Conservation (phyloP, 1,140 invertebrate genomes). For the Aricia agestis region DNA sequence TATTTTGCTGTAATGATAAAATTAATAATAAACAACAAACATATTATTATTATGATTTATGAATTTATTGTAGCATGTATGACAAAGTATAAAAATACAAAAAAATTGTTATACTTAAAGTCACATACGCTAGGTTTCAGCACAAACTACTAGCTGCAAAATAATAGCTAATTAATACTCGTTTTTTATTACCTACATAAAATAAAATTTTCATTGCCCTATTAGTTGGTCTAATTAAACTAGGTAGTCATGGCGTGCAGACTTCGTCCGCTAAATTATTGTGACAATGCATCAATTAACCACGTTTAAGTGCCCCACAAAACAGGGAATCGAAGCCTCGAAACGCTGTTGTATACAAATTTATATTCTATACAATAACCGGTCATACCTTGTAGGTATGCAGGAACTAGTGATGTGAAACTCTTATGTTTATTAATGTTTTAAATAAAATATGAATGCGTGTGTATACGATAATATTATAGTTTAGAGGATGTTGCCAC, state of each 20-base stretch:
- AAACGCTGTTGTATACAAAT: not conserved
- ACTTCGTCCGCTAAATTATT: constrained; percentile 45
- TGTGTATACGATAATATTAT: too few relatives aligned
- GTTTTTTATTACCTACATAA: not conserved
- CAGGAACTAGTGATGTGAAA: too few relatives aligned
- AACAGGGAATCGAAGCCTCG: constrained; percentile 20
- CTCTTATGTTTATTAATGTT: too few relatives aligned
- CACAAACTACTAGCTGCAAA: not conserved
- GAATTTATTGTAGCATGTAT: too few relatives aligned
- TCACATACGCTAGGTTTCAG: not conserved
- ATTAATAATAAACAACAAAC: too few relatives aligned
- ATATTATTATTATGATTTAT: too few relatives aligned
- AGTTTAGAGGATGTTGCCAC: too few relatives aligned
- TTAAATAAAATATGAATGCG: too few relatives aligned
- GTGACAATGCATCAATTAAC: constrained; percentile 56
- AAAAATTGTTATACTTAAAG: not conserved
- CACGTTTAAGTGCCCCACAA: constrained; percentile 39
- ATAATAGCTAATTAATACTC: not conserved
- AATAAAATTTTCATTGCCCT: constrained; percentile 5
- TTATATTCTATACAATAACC: too few relatives aligned
- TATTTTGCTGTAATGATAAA: too few relatives aligned
- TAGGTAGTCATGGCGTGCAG: constrained; percentile 43
- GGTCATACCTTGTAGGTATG: too few relatives aligned
- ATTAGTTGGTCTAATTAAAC: constrained; percentile 49
- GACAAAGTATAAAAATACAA: too few relatives aligned